These are phyloP conservation scores for Ferdinandea cuprea DNA, from an alignment of 2,888 invertebrate species.

Conservation along the genomic window DNA sequence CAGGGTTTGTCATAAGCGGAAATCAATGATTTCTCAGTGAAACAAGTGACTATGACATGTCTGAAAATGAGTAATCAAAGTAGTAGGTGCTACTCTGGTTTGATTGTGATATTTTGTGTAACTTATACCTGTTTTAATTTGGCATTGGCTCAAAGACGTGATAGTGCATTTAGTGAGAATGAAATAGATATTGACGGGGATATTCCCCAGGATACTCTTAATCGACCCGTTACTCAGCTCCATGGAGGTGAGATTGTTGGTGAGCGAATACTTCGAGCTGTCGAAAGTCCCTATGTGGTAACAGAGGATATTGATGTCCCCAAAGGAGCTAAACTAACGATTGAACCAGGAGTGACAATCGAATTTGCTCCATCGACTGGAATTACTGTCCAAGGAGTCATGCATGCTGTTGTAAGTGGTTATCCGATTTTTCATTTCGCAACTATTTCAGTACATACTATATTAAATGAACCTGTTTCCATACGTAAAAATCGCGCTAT, in stretches of 20 bases:
- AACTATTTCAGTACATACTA: background rate
- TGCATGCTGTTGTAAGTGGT: slow-evolving; percentile 93
- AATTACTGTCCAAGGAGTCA: slow-evolving; percentile 94
- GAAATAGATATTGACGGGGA: slow-evolving; percentile 65
- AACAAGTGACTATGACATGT: slow-evolving; percentile 59
- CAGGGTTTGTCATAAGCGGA: slow-evolving; percentile 60
- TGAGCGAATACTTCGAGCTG: slow-evolving; percentile 80
- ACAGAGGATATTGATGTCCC: slow-evolving; percentile 92
- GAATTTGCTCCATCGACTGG: slow-evolving; percentile 96
- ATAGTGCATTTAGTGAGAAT: slow-evolving; percentile 57
- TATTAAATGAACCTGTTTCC: slow-evolving; percentile 54
- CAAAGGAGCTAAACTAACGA: slow-evolving; percentile 89
- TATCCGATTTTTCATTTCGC: slow-evolving; percentile 42
- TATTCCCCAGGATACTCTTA: slow-evolving; percentile 48
- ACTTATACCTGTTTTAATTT: slow-evolving; percentile 21
- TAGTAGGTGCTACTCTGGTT: slow-evolving; percentile 32
- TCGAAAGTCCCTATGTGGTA: slow-evolving; percentile 89
- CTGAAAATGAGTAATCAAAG: slow-evolving; percentile 67
- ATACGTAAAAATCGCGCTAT: slow-evolving; percentile 45
- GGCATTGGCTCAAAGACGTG: slow-evolving; percentile 46
- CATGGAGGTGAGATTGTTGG: slow-evolving; percentile 81
- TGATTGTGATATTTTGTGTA: slow-evolving; percentile 64
- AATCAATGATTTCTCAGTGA: slow-evolving; percentile 53
- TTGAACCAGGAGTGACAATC: slow-evolving; percentile 95
- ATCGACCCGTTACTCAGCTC: slow-evolving; percentile 78